Base-by-base conservation (phyloP, 2,888 invertebrate genomes). In the Chrysina gloriosa region DNA sequence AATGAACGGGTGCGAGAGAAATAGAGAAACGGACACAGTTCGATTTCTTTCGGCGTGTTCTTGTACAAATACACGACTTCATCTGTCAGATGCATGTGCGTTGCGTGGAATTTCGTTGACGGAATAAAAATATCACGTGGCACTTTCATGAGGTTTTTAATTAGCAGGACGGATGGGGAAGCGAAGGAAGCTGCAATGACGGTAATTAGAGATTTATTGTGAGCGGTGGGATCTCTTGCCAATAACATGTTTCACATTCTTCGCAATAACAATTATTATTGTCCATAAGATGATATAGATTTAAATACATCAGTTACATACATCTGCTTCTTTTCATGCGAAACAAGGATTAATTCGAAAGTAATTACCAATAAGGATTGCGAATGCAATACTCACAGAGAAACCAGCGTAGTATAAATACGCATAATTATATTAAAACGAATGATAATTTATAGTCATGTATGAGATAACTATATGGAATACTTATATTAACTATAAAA, bases 101-200 rank as follows among this genome's bases (percentile, higher is more conserved):
- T 65, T 65, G 52, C 52, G 50, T 50, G 50, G 65, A 52, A 52
- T 27, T 63, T 34, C 47, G 47, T 31, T 52, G 65, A 65, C 29
- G 50, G 65, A 36, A 65, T 65, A 65, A 65, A 65, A 65, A 65
- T 65, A 65, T 65, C 65, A 65, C 65, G 52, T 65, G 65, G 65
- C 58, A 61, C 29, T 61, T 61, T 61, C 58, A 61, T 42, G 58
- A 61, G 58, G 27, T 61, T 61, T 61, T 61, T 61, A 61, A 61
- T 61, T 61, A 61, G 58, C 58, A 25, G 42, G 45, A 25, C 16
- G 42, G 7, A 61, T 14, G 27, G 56, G 39, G 14, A 19, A 42
- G 27, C 29, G 52, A 19, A 29, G 52, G 34, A 42, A 61, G 36
- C 27, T 25, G 7, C 16, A 45, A 61, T 61, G 58, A 61, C 42